A percentile compares a stretch with the other conserved stretches of the same genome.
Conservation (phyloP, 2,113 vertebrate species). For the Romanogobio albipinnatus region DNA sequence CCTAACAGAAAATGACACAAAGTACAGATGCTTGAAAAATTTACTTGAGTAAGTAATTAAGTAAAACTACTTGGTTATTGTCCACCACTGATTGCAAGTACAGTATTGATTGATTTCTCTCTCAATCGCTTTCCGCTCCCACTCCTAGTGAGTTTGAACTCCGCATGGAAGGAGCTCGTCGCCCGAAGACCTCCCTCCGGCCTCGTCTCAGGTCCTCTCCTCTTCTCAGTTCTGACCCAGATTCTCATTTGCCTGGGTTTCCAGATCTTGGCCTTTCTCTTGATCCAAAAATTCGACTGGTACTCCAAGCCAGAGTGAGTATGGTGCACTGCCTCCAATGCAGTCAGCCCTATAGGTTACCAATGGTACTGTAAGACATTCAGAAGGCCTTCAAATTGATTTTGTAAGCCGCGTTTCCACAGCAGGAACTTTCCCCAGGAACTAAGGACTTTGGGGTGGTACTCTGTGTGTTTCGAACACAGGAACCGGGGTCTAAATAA, state of each 20-base stretch:
- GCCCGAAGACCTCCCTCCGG: conserved; percentile 89
- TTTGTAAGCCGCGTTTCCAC: no score
- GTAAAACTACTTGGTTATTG: no score
- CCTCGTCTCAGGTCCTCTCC: conserved; percentile 90
- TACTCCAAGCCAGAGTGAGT: conserved; percentile 87
- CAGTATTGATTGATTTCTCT: background rate
- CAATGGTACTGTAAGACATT: background rate
- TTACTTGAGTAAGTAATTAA: no score
- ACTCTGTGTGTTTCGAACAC: no score
- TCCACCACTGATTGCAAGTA: no score
- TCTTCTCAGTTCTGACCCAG: conserved; percentile 93
- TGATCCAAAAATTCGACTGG: conserved; percentile 87
- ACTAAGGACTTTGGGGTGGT: no score
- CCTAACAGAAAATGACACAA: no score
- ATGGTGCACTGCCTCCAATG: background rate
- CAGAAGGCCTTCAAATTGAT: background rate
- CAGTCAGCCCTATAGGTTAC: background rate
- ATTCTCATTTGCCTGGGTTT: conserved; percentile 92
- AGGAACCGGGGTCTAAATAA: no score
- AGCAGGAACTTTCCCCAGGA: no score
- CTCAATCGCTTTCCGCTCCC: conserved; percentile 30
- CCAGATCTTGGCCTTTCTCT: conserved; percentile 87
- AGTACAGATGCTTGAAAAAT: no score
- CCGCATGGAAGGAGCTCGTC: conserved; percentile 94
- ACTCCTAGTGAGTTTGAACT: conserved; percentile 92